Conservation (phyloP, 1,140 invertebrate genomes). For the Oryzaephilus surinamensis region DNA sequence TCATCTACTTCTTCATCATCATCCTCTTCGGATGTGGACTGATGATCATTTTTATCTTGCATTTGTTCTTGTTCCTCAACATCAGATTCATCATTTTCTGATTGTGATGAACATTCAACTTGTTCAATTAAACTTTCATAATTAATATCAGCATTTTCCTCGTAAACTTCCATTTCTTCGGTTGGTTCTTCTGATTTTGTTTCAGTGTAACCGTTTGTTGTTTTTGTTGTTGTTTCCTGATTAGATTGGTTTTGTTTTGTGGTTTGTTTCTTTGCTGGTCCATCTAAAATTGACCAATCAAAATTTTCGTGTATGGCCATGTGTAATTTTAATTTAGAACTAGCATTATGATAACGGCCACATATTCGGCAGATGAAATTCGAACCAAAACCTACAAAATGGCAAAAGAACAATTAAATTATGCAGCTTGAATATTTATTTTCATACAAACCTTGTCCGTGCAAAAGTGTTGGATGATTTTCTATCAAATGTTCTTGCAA, state of each 20-base stretch:
- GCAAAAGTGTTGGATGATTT: conserved; percentile 40
- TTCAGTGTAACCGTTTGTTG: background rate
- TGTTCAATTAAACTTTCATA: conserved; percentile 32
- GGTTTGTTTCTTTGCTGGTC: conserved; percentile 4
- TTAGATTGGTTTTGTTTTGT: no score
- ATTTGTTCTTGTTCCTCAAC: conserved; percentile 14
- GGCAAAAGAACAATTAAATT: no score
- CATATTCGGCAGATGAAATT: conserved; percentile 51
- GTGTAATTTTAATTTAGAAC: conserved; percentile 46
- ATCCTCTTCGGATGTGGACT: conserved; percentile 18
- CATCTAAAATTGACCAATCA: conserved; percentile 32
- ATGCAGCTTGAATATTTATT: no score
- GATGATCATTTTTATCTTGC: conserved; percentile 17
- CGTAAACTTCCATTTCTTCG: conserved; percentile 24
- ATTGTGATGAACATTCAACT: conserved; percentile 27
- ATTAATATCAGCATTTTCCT: conserved; percentile 29
- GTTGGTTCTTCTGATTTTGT: conserved; percentile 6
- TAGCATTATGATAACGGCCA: conserved; percentile 48
- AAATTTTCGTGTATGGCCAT: conserved; percentile 48
- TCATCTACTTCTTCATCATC: conserved; percentile 23
- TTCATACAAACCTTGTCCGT: conserved; percentile 31
- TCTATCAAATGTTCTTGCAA: conserved; percentile 44
- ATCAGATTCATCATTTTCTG: conserved; percentile 10
- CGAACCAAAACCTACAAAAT: conserved; percentile 46
- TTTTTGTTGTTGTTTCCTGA: background rate